A percentile compares a stretch with the other conserved stretches of the same genome.
Evolutionary conservation across 2,113 vertebrate species (phyloP).

Genomic region (Coreoperca whiteheadi): DNA sequence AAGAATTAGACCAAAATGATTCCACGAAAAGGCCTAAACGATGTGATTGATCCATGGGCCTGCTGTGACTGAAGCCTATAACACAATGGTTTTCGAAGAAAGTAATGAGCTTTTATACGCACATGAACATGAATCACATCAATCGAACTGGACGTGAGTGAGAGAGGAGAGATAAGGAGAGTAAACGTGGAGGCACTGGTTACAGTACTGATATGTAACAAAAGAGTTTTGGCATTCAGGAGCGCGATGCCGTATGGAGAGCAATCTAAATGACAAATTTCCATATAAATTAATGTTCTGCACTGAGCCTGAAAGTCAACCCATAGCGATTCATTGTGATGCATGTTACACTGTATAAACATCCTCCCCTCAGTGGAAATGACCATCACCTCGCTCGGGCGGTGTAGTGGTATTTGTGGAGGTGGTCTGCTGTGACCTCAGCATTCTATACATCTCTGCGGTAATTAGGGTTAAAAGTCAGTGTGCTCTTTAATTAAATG

Average conservation of each 20-base stretch:
- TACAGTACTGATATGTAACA: conserved; percentile 19
- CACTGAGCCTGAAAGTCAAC: conserved; percentile 43
- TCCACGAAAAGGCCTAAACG: background rate
- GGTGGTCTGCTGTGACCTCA: conserved; percentile 23
- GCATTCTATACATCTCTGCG: conserved; percentile 6
- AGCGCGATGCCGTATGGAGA: conserved; percentile 5
- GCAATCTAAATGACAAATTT: conserved; percentile 62
- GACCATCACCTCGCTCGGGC: conserved; percentile 5
- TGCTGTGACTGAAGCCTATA: background rate
- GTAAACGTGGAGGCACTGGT: background rate
- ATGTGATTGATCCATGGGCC: background rate
- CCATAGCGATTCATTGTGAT: conserved; percentile 27
- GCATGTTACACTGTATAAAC: conserved; percentile 31
- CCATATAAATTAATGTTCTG: conserved; percentile 67
- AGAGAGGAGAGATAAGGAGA: background rate
- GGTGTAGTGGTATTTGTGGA: background rate
- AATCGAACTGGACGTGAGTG: background rate
- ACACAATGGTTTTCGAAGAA: background rate
- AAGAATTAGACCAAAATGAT: background rate
- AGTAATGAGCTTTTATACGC: background rate
- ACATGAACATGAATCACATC: background rate
- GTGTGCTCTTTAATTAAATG: conserved; percentile 19
- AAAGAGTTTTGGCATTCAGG: conserved; percentile 42
- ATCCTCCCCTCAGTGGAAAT: conserved; percentile 16
- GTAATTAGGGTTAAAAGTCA: conserved; percentile 22